Evolutionary conservation across 37 sponge, comb jelly and placozoan species (phyloP).

Genomic region (Beroe forskalii): DNA sequence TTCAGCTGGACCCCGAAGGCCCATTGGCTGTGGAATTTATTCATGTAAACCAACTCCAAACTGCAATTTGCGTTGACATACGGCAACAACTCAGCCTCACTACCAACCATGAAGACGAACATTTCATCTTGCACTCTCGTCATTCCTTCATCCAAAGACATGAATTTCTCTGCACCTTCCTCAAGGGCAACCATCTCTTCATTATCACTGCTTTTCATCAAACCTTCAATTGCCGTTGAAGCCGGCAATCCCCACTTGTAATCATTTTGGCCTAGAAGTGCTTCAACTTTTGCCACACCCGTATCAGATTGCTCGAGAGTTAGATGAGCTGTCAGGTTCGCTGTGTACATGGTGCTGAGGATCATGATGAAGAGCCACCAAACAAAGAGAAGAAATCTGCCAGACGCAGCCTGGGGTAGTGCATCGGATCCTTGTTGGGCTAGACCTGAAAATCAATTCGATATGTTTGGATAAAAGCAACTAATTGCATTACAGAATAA

Average conservation of each 20-base stretch:
- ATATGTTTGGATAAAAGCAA: no score
- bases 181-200: not conserved
- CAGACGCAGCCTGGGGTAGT: not conserved
- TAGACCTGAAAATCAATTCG: not conserved
- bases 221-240: not conserved
- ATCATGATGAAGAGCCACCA: slow-evolving; percentile 55
- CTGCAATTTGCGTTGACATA: not conserved
- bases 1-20: not conserved
- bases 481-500: no score
- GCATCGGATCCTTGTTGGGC: not conserved
- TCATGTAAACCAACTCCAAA: not conserved
- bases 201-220: not conserved
- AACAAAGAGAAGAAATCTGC: no score
- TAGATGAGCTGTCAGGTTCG: slow-evolving; percentile 29
- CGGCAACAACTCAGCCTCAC: not conserved
- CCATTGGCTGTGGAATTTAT: not conserved
- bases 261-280: not conserved
- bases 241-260: not conserved
- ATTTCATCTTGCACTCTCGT: not conserved
- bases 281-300: not conserved
- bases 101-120: slow-evolving; percentile 24
- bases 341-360: slow-evolving; percentile 26
- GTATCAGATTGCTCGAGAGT: not conserved
- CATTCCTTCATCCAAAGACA: not conserved
- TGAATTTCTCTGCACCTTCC: not conserved